phyloP scores from a whole-genome alignment of 2,797 vertebrate genomes.

The Myotis vivesi region DNA sequence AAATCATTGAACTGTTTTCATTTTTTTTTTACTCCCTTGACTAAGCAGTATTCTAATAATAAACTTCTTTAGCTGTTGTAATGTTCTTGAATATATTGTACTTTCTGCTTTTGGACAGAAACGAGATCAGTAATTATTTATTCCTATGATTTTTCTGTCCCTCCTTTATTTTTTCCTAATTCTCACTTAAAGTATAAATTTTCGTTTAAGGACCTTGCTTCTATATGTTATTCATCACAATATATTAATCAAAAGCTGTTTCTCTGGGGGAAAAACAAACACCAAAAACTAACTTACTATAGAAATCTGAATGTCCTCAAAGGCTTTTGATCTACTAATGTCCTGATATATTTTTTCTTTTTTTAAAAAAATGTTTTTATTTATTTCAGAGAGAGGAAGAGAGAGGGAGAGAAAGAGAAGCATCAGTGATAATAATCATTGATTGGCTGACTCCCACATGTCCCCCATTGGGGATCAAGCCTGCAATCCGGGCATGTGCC shows the following conservation, averaged over 20 bases:
- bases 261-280: neutral
- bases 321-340: neutral
- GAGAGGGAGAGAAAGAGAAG: too few relatives aligned
- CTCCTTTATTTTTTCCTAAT: neutral
- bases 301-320: neutral
- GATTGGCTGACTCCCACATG: too few relatives aligned
- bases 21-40: conserved; percentile 27
- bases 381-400: too few relatives aligned
- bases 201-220: conserved; percentile 37
- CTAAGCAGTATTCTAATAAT: conserved; percentile 11
- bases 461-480: too few relatives aligned
- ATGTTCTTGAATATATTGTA: conserved; percentile 1
- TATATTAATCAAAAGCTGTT: conserved; percentile 18
- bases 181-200: conserved; percentile 13
- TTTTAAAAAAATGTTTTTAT: too few relatives aligned
- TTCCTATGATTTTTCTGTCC: neutral
- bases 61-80: conserved; percentile 29
- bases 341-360: neutral
- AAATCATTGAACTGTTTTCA: conserved; percentile 43
- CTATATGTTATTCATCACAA: neutral
- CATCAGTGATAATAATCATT: too few relatives aligned
- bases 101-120: conserved; percentile 27
- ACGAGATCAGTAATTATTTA: conserved; percentile 36
- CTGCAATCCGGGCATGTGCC: too few relatives aligned
- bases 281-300: conserved; percentile 3